Conservation (phyloP, 2,797 vertebrate genomes). For the Rousettus madagascariensis region DNA sequence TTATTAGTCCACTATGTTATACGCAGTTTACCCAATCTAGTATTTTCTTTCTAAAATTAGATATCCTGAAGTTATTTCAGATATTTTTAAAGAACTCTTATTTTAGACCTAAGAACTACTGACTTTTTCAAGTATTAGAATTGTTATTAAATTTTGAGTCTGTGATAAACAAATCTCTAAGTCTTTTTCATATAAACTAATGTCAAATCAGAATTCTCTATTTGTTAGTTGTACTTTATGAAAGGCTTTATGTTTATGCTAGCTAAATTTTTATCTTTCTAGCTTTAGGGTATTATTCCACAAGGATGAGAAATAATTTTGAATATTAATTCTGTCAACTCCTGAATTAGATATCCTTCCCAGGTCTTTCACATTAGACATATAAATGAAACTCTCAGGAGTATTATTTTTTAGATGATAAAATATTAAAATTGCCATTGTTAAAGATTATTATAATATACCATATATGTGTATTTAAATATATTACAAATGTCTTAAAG, state of each 20-base stretch:
- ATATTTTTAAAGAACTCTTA: slow-evolving; percentile 32
- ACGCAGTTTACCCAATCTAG: background rate
- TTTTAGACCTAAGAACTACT: slow-evolving; percentile 33
- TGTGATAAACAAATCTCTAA: background rate
- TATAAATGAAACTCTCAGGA: background rate
- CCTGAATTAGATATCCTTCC: background rate
- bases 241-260: slow-evolving; percentile 39
- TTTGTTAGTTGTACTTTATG: slow-evolving; percentile 12
- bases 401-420: background rate
- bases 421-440: background rate
- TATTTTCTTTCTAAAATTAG: slow-evolving; percentile 34
- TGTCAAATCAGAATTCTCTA: slow-evolving; percentile 16
- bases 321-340: background rate
- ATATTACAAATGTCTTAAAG: background rate
- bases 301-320: slow-evolving; percentile 33
- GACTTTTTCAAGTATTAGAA: background rate
- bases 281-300: slow-evolving; percentile 32
- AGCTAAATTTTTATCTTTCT: slow-evolving; percentile 37
- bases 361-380: background rate
- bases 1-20: background rate
- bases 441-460: background rate
- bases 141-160: slow-evolving; percentile 52
- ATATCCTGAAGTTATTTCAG: background rate
- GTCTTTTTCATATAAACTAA: slow-evolving; percentile 49
- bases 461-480: background rate